A percentile compares a stretch with the other conserved stretches of the same genome.
These are phyloP conservation scores for Agraylea sexmaculata DNA, from an alignment of 1,140 invertebrate genomes.

Conservation along the genomic window DNA sequence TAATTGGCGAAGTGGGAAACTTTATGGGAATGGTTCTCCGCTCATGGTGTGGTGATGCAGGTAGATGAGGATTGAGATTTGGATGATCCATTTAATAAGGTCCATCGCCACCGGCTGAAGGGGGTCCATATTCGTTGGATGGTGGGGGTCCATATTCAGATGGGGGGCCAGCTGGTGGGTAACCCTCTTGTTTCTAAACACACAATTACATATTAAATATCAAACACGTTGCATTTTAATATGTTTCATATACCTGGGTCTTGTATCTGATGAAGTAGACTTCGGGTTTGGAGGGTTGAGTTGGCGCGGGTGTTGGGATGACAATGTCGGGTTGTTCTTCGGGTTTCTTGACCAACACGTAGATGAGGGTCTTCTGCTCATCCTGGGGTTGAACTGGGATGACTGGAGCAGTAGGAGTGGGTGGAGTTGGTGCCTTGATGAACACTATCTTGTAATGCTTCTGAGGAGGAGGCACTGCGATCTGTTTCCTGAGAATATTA, in stretches of 20 bases:
- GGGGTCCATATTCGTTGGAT: conserved; percentile 36
- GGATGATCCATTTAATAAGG: conserved; percentile 14
- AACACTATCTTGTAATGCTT: conserved; percentile 86
- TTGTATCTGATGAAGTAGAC: conserved; percentile 83
- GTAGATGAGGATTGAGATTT: background rate
- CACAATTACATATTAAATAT: background rate
- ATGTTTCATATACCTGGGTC: conserved; percentile 48
- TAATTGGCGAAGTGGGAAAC: too few relatives aligned
- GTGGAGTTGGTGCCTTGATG: conserved; percentile 74
- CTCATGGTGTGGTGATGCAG: background rate
- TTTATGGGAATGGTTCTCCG: background rate
- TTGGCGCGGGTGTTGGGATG: conserved; percentile 64
- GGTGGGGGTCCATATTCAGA: conserved; percentile 36
- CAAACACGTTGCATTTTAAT: background rate
- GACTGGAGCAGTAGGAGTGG: conserved; percentile 61
- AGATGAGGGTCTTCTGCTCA: conserved; percentile 79
- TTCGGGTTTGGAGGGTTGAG: conserved; percentile 72
- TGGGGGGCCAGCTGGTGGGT: conserved; percentile 29
- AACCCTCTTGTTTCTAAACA: conserved; percentile 36
- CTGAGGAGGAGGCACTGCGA: conserved; percentile 57
- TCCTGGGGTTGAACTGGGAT: conserved; percentile 65
- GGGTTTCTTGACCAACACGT: conserved; percentile 81
- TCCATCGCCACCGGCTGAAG: conserved; percentile 24
- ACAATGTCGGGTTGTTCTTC: conserved; percentile 67
- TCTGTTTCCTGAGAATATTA: conserved; percentile 34